Evolutionary conservation across 2,888 invertebrate genomes (phyloP).

Genomic region (Erebia aethiops): DNA sequence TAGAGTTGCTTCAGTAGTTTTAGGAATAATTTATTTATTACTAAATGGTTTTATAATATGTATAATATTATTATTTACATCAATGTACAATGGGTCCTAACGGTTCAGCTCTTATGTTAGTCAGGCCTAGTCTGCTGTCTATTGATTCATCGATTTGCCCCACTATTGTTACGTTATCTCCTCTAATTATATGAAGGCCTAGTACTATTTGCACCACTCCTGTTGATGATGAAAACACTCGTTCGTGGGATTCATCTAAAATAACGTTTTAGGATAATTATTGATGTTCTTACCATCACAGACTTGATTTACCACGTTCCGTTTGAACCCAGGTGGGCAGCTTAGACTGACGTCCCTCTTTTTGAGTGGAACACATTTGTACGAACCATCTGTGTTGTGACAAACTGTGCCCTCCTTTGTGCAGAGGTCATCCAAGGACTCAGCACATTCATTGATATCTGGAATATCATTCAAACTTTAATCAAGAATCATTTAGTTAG

Average conservation of each 20-base stretch:
- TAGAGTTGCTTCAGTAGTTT: too few species aligned
- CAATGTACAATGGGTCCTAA: constrained; percentile 91
- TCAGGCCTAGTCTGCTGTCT: constrained; percentile 90
- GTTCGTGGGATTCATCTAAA: constrained; percentile 98
- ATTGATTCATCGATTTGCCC: constrained; percentile 93
- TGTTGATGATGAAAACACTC: constrained; percentile 96
- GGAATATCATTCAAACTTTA: constrained; percentile 28
- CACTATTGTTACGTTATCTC: constrained; percentile 97
- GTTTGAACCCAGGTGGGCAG: constrained; percentile 83
- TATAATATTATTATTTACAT: constrained; percentile 31
- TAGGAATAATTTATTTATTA: constrained; percentile 25
- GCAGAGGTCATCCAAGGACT: constrained; percentile 79
- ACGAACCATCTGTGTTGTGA: constrained; percentile 86
- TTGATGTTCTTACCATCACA: constrained; percentile 74
- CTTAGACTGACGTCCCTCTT: constrained; percentile 63
- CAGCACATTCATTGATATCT: constrained; percentile 92
- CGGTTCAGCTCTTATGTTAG: constrained; percentile 92
- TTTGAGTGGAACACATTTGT: constrained; percentile 82
- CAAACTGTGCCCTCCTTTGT: constrained; percentile 84
- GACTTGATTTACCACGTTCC: constrained; percentile 78
- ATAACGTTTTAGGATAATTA: constrained; percentile 83
- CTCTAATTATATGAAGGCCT: constrained; percentile 98
- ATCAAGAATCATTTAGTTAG: too few species aligned
- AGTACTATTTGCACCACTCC: constrained; percentile 95
- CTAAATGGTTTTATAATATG: constrained; percentile 28